phyloP scores from a whole-genome alignment of 1,140 invertebrate species.

The Hylaeus volcanicus region DNA sequence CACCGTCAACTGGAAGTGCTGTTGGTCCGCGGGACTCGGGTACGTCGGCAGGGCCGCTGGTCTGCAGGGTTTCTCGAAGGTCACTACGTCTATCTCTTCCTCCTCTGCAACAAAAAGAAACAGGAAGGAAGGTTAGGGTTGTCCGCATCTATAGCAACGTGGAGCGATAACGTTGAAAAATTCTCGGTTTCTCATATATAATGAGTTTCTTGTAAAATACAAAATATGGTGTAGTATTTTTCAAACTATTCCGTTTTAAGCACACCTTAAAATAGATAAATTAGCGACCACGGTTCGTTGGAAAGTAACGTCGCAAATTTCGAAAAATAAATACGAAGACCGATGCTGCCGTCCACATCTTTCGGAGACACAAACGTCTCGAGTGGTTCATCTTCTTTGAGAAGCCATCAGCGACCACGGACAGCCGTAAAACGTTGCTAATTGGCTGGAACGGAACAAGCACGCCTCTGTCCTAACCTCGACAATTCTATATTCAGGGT shows the following conservation, averaged over 20 bases:
- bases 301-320: no score
- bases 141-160: not conserved
- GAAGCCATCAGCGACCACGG: not conserved
- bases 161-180: no score
- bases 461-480: constrained; percentile 8
- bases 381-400: not conserved
- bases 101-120: constrained; percentile 84
- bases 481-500: constrained; percentile 32
- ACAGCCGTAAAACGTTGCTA: constrained; percentile 16
- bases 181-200: no score
- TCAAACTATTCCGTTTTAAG: no score
- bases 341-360: not conserved
- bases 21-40: constrained; percentile 81
- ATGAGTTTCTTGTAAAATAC: no score
- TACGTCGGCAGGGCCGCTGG: constrained; percentile 82
- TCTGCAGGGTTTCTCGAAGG: constrained; percentile 82
- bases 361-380: not conserved
- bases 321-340: no score
- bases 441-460: constrained; percentile 12
- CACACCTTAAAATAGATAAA: no score
- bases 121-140: not conserved
- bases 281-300: no score
- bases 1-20: constrained; percentile 82
- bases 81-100: constrained; percentile 92
- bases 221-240: no score